These are phyloP conservation scores for Panorpa germanica DNA, from an alignment of 2,888 invertebrate genomes.

Conservation along the genomic window DNA sequence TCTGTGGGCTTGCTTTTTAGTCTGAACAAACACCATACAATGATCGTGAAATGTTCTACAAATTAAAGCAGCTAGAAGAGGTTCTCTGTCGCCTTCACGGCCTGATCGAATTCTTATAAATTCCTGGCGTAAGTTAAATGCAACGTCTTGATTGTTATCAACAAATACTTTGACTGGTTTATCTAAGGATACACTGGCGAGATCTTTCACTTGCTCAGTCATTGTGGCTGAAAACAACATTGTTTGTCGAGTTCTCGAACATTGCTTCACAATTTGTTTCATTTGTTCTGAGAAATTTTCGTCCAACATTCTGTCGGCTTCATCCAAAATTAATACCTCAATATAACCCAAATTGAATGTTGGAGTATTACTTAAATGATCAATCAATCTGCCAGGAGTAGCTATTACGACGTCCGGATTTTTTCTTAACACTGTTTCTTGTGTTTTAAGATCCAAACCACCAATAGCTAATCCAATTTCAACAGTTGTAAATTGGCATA, in stretches of 20 bases:
- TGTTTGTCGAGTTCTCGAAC: constrained; percentile 80
- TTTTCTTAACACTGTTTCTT: constrained; percentile 65
- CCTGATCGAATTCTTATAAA: constrained; percentile 84
- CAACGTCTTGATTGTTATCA: constrained; percentile 89
- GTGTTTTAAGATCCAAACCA: constrained; percentile 65
- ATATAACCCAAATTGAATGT: constrained; percentile 78
- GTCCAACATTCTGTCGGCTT: constrained; percentile 80
- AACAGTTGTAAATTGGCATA: constrained; percentile 71
- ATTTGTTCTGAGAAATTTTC: constrained; percentile 98
- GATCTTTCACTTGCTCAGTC: constrained; percentile 93
- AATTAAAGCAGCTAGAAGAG: constrained; percentile 64
- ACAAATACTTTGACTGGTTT: constrained; percentile 92
- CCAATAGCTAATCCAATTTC: constrained; percentile 74
- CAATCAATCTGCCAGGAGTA: constrained; percentile 93
- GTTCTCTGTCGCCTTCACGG: constrained; percentile 80
- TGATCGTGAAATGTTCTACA: constrained; percentile 81
- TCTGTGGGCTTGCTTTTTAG: constrained; percentile 88
- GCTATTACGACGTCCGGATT: constrained; percentile 96
- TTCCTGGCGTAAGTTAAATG: constrained; percentile 88
- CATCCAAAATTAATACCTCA: constrained; percentile 59
- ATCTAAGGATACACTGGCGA: constrained; percentile 80
- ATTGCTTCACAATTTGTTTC: constrained; percentile 92
- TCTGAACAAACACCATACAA: constrained; percentile 90
- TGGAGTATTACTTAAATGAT: constrained; percentile 90
- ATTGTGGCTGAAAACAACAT: constrained; percentile 98